Evolutionary conservation across 2,113 vertebrate genomes (phyloP).

Genomic region (Suricata suricatta): DNA sequence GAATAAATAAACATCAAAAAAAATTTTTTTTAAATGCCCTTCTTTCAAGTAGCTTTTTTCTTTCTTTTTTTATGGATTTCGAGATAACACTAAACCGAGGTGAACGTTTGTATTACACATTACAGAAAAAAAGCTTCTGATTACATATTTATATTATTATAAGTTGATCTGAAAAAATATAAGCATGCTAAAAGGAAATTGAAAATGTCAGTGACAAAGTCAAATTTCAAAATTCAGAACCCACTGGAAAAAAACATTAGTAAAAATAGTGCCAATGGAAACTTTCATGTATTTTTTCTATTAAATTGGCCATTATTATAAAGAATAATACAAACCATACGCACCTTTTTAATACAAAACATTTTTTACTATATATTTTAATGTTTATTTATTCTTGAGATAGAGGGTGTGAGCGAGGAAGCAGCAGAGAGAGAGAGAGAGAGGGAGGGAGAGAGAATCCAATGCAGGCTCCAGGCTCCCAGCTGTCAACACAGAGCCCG

Average conservation of each 20-base stretch:
- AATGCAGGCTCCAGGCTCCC: too few relatives aligned
- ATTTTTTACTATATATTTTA: background rate
- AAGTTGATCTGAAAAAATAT: background rate
- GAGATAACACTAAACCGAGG: background rate
- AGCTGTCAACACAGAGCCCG: too few relatives aligned
- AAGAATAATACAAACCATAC: background rate
- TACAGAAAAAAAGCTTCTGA: background rate
- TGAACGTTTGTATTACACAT: background rate
- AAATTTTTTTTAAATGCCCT: background rate
- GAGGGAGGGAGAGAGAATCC: too few relatives aligned
- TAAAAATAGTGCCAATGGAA: background rate
- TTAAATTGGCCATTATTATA: background rate
- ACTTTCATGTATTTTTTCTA: background rate
- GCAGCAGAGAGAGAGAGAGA: too few relatives aligned
- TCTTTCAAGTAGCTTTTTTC: background rate
- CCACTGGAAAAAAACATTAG: background rate
- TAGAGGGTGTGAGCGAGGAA: too few relatives aligned
- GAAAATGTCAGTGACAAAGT: background rate
- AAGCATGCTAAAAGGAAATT: background rate
- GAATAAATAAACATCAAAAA: too few relatives aligned
- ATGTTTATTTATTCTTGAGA: too few relatives aligned
- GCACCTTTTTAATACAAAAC: background rate
- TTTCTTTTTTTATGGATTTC: background rate
- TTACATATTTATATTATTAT: too few relatives aligned
- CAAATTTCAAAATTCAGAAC: background rate